A percentile compares a stretch with the other conserved stretches of the same genome.
Evolutionary conservation across 2,888 invertebrate genomes (phyloP).

Genomic region (Dryobotodes eremita): DNA sequence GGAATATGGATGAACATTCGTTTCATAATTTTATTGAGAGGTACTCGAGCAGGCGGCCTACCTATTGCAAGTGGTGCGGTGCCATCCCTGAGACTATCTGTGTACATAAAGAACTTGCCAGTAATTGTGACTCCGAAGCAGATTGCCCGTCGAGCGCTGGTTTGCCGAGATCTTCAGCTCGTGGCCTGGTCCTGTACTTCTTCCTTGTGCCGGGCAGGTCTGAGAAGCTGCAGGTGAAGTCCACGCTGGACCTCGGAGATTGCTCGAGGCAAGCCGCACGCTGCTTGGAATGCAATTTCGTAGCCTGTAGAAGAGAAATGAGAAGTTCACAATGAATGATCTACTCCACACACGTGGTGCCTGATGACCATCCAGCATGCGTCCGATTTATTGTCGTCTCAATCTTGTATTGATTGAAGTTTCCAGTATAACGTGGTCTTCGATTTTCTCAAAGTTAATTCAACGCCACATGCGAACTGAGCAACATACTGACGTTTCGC

Average conservation of each 20-base stretch:
- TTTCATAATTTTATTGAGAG: background rate
- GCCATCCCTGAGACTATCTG: background rate
- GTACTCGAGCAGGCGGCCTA: background rate
- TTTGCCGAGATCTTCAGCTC: constrained; percentile 51
- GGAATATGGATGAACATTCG: constrained; percentile 7
- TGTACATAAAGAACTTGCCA: constrained; percentile 65
- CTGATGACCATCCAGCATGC: too few species aligned
- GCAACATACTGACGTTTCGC: too few species aligned
- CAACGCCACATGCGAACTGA: too few species aligned
- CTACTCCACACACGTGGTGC: too few species aligned
- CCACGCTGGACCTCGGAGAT: constrained; percentile 65
- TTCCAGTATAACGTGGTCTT: background rate
- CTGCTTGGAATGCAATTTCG: constrained; percentile 63
- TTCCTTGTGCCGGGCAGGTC: constrained; percentile 62
- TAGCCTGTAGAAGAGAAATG: constrained; percentile 26
- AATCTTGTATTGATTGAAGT: background rate
- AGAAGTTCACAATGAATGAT: too few species aligned
- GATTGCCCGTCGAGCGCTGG: constrained; percentile 69
- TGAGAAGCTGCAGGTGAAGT: constrained; percentile 74
- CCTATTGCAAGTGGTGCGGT: background rate
- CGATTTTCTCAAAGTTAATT: background rate
- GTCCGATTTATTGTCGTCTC: background rate
- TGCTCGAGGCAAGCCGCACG: constrained; percentile 59
- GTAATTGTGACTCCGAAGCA: constrained; percentile 77
- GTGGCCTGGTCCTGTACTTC: constrained; percentile 23